Conservation (phyloP, 2,888 invertebrate genomes). For the Zaprionus obscuricornis region DNA sequence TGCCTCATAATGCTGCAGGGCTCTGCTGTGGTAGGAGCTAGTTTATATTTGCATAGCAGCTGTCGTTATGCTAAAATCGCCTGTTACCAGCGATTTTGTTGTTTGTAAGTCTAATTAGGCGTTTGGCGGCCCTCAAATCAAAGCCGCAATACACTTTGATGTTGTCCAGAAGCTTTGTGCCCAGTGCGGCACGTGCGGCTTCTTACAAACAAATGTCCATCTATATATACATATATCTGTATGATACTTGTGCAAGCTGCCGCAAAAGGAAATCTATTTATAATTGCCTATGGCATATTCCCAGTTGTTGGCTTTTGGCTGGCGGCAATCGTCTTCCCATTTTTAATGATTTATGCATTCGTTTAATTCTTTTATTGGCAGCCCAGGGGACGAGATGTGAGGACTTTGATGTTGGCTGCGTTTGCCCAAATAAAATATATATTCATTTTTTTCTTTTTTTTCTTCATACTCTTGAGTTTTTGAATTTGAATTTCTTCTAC, state of each 20-base stretch:
- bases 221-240: too few relatives aligned
- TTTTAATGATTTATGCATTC: slow-evolving; percentile 68
- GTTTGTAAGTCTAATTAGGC: slow-evolving; percentile 34
- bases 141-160: slow-evolving; percentile 34
- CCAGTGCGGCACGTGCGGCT: slow-evolving; percentile 19
- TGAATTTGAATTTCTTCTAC: too few relatives aligned
- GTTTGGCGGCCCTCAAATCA: neutral
- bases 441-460: too few relatives aligned
- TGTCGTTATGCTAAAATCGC: neutral
- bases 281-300: slow-evolving; percentile 56
- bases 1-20: too few relatives aligned
- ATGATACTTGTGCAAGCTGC: too few relatives aligned
- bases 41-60: slow-evolving; percentile 27
- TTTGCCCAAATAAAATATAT: too few relatives aligned
- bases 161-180: slow-evolving; percentile 30
- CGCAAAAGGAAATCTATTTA: slow-evolving; percentile 52
- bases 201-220: too few relatives aligned
- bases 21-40: slow-evolving; percentile 1
- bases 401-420: slow-evolving; percentile 58
- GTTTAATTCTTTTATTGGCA: slow-evolving; percentile 74
- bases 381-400: slow-evolving; percentile 42
- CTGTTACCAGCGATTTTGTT: slow-evolving; percentile 23
- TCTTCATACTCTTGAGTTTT: slow-evolving; percentile 38
- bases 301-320: too few relatives aligned
- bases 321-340: slow-evolving; percentile 50